A percentile compares a stretch with the other conserved stretches of the same genome.
phyloP scores from a whole-genome alignment of 2,797 vertebrate species.

The Nothura maculosa region DNA sequence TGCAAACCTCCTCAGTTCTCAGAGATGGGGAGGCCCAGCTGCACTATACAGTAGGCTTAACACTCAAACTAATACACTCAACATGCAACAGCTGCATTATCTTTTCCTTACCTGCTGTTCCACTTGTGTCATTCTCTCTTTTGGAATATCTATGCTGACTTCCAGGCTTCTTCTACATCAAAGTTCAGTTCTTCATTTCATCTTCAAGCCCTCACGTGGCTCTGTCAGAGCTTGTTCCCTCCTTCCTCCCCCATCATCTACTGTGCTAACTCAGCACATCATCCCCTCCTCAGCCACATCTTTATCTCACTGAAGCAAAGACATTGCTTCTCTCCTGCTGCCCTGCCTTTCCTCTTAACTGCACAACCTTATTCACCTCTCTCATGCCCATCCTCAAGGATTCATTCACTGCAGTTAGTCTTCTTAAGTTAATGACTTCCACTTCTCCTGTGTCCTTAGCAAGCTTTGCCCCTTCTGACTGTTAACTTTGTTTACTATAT shows the following conservation, averaged over 20 bases:
- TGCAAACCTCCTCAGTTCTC: constrained; percentile 43
- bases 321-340: neutral
- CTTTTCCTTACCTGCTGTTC: constrained; percentile 66
- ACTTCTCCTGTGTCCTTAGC: constrained; percentile 38
- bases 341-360: neutral
- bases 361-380: constrained; percentile 14
- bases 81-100: constrained; percentile 44
- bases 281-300: neutral
- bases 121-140: constrained; percentile 61
- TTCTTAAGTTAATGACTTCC: constrained; percentile 25
- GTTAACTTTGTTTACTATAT: constrained; percentile 64
- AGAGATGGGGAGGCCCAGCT: constrained; percentile 26
- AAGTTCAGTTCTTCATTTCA: constrained; percentile 55
- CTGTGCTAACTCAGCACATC: neutral
- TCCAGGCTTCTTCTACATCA: constrained; percentile 55
- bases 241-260: neutral
- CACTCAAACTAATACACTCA: constrained; percentile 28
- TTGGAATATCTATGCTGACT: constrained; percentile 21
- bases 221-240: neutral
- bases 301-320: neutral
- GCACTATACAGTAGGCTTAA: constrained; percentile 31
- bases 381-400: constrained; percentile 9
- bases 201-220: constrained; percentile 38
- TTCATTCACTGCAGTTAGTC: constrained; percentile 40
- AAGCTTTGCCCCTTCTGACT: constrained; percentile 54